Evolutionary conservation across 2,888 invertebrate genomes (phyloP).

Genomic region (Carpatolechia fugitivella): DNA sequence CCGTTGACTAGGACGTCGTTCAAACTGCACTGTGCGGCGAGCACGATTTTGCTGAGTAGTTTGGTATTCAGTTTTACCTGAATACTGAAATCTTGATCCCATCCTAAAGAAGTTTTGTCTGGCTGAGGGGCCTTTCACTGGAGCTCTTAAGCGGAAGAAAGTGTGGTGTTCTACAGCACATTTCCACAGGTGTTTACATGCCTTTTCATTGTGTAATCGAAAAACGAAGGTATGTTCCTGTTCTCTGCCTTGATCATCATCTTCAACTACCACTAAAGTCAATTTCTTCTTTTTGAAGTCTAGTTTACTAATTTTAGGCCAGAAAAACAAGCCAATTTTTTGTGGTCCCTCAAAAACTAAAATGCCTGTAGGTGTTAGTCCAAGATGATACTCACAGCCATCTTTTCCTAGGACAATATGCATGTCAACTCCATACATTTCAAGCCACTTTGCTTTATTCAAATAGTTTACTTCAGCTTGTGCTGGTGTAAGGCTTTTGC

Average conservation of each 20-base stretch:
- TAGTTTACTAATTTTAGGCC: slow-evolving; percentile 98
- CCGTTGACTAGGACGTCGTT: slow-evolving; percentile 96
- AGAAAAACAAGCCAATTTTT: slow-evolving; percentile 99
- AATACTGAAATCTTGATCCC: slow-evolving; percentile 97
- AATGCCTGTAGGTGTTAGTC: slow-evolving; percentile 98
- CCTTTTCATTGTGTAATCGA: slow-evolving; percentile 96
- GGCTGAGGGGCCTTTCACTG: slow-evolving; percentile 92
- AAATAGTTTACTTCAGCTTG: slow-evolving; percentile 97
- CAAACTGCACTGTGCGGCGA: slow-evolving; percentile 96
- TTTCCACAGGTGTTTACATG: slow-evolving; percentile 99
- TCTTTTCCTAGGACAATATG: slow-evolving; percentile 98
- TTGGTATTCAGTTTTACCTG: slow-evolving; percentile 98
- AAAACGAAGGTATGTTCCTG: slow-evolving; percentile 99
- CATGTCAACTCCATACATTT: slow-evolving; percentile 99
- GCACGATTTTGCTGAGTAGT: slow-evolving; percentile 94
- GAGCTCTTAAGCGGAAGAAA: slow-evolving; percentile 96
- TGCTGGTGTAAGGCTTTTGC: slow-evolving; percentile 93
- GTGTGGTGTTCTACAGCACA: slow-evolving; percentile 99
- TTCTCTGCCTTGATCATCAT: slow-evolving; percentile 97
- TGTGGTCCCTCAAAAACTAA: slow-evolving; percentile 97
- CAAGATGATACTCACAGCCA: slow-evolving; percentile 96
- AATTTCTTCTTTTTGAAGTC: slow-evolving; percentile 99
- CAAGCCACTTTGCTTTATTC: slow-evolving; percentile 97
- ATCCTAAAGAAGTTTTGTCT: slow-evolving; percentile 98
- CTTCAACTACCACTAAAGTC: slow-evolving; percentile 98